Percentiles rank a stretch among this genome's conserved stretches.
phyloP scores from a whole-genome alignment of 1,140 invertebrate species.

The Liolophura sinensis region DNA sequence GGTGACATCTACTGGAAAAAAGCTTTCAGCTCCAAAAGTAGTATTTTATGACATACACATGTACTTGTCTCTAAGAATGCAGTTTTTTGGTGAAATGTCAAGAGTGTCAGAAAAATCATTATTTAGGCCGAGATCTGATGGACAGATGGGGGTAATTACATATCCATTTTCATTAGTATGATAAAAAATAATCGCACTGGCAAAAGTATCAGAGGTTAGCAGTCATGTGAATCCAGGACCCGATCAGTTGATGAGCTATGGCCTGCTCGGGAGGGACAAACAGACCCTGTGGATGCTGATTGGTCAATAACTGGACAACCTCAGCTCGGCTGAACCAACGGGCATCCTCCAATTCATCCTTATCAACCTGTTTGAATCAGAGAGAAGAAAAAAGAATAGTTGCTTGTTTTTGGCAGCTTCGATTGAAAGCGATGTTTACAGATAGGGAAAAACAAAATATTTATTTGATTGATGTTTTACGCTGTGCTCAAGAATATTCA shows the following conservation, averaged over 20 bases:
- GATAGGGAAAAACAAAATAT: too few species aligned
- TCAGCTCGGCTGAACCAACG: conserved; percentile 63
- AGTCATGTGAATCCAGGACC: conserved; percentile 55
- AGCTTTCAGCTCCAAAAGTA: too few species aligned
- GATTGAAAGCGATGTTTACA: not conserved
- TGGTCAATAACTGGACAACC: conserved; percentile 52
- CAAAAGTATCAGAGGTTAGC: conserved; percentile 19
- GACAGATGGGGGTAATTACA: not conserved
- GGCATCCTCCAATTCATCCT: conserved; percentile 64
- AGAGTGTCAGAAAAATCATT: too few species aligned
- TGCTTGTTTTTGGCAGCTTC: not conserved
- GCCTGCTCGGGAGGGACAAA: conserved; percentile 63
- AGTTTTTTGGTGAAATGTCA: too few species aligned
- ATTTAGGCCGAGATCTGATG: not conserved
- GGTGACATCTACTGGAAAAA: too few species aligned
- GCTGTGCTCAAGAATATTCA: too few species aligned
- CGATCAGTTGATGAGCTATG: conserved; percentile 64
- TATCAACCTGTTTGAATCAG: conserved; percentile 57
- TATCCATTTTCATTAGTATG: conserved; percentile 1
- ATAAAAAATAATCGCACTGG: too few species aligned
- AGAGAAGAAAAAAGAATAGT: conserved; percentile 7
- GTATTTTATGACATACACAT: too few species aligned
- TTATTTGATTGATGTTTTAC: too few species aligned
- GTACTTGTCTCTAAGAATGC: too few species aligned
- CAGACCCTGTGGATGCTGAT: conserved; percentile 50